These are phyloP conservation scores for Dipus sagitta DNA, from an alignment of 2,797 vertebrate genomes.

Conservation along the genomic window DNA sequence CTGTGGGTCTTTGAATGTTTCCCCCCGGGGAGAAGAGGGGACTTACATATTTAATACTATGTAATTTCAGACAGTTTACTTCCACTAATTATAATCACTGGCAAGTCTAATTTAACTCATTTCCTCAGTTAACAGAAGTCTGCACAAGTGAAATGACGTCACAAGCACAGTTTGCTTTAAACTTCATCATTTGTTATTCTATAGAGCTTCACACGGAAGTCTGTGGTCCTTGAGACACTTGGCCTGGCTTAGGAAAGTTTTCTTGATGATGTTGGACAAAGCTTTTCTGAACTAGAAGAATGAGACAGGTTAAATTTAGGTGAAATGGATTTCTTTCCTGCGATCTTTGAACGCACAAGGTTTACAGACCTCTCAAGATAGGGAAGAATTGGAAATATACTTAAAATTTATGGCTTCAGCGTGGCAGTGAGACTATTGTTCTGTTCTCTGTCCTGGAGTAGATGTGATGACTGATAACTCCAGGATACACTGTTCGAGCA, in stretches of 20 bases:
- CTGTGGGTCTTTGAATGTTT: neutral
- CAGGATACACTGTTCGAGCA: constrained; percentile 39
- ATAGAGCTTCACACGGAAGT: neutral
- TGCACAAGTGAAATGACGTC: neutral
- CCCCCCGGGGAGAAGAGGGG: neutral
- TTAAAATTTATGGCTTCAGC: constrained; percentile 60
- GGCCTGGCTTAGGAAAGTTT: neutral
- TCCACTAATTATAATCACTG: neutral
- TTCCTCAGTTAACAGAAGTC: neutral
- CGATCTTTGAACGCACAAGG: neutral
- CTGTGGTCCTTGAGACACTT: neutral
- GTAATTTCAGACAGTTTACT: neutral
- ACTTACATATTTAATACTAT: neutral
- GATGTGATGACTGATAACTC: constrained; percentile 46
- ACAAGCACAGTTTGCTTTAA: neutral
- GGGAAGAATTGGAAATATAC: constrained; percentile 62
- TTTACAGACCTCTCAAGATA: constrained; percentile 62
- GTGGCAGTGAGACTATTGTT: constrained; percentile 70
- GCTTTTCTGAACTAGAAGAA: constrained; percentile 11
- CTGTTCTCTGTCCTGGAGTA: constrained; percentile 64
- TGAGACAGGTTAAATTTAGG: neutral
- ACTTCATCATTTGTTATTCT: neutral
- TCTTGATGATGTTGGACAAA: constrained; percentile 35
- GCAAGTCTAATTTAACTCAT: neutral
- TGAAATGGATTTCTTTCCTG: constrained; percentile 20